Conservation (phyloP, 2,797 vertebrate genomes). For the Pantherophis alleghaniensis region DNA sequence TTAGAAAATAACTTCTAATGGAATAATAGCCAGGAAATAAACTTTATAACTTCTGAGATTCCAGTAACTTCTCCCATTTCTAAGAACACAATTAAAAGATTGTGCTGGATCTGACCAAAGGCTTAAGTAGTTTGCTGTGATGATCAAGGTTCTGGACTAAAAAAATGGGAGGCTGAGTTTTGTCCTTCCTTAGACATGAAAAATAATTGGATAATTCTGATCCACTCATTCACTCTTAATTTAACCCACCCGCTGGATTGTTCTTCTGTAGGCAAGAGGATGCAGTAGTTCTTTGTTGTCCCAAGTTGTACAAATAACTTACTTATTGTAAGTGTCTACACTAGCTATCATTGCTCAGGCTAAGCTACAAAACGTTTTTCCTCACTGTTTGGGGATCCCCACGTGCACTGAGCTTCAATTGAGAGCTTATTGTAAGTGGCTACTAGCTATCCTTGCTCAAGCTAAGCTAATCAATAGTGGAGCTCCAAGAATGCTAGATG, state of each 20-base stretch:
- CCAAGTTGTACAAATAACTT: background rate
- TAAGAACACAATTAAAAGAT: background rate
- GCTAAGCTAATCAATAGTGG: too few relatives aligned
- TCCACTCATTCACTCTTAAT: background rate
- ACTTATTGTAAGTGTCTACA: too few relatives aligned
- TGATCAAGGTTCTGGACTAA: background rate
- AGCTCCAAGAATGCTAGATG: too few relatives aligned
- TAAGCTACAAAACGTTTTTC: too few relatives aligned
- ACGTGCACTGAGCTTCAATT: too few relatives aligned
- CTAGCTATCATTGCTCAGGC: too few relatives aligned
- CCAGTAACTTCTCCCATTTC: background rate
- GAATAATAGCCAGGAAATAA: background rate
- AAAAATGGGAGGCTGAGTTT: background rate
- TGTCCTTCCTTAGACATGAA: background rate
- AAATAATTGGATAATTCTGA: background rate
- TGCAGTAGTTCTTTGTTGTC: background rate
- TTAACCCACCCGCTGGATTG: background rate
- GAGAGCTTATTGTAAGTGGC: too few relatives aligned
- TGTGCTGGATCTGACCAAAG: background rate
- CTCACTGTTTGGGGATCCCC: too few relatives aligned
- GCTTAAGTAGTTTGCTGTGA: background rate
- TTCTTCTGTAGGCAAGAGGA: background rate
- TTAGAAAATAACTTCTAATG: background rate
- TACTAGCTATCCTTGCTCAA: too few relatives aligned
- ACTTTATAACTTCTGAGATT: background rate